A percentile compares a stretch with the other conserved stretches of the same genome.
Conservation (phyloP, 2,888 invertebrate genomes). For the Ypsolopha scabrella region DNA sequence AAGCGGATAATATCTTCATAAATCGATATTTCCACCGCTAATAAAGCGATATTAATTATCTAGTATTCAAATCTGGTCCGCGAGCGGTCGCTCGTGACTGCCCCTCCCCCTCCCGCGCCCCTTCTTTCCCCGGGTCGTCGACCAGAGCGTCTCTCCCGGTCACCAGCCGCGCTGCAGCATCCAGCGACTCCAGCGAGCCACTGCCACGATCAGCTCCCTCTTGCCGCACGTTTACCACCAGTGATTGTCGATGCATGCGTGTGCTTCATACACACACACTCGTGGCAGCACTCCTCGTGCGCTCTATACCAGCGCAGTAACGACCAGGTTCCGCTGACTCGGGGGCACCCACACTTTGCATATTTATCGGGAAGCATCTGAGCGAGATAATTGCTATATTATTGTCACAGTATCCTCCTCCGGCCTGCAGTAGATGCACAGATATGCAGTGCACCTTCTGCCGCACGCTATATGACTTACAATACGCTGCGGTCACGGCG, state of each 20-base stretch:
- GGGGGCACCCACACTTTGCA: neutral
- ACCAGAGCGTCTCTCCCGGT: neutral
- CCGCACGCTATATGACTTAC: neutral
- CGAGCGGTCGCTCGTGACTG: slow-evolving; percentile 48
- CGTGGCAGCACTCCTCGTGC: neutral
- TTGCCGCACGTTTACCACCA: neutral
- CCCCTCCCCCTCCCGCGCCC: slow-evolving; percentile 14
- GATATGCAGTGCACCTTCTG: no score
- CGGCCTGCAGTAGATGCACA: neutral
- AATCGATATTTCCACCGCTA: slow-evolving; percentile 62
- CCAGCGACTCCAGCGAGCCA: neutral
- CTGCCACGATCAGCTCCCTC: neutral
- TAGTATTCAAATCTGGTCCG: slow-evolving; percentile 38
- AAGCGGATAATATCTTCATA: slow-evolving; percentile 59
- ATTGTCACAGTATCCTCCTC: slow-evolving; percentile 1
- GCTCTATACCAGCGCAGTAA: neutral
- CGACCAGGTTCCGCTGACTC: neutral
- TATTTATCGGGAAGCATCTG: slow-evolving; percentile 3
- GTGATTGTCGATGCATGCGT: slow-evolving; percentile 9
- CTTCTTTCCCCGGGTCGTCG: slow-evolving; percentile 15
- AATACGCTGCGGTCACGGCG: neutral
- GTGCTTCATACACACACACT: slow-evolving; percentile 3
- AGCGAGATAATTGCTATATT: slow-evolving; percentile 5
- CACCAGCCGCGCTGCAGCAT: neutral
- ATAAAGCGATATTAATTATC: slow-evolving; percentile 70